Evolutionary conservation across 2,113 vertebrate genomes (phyloP), one percentile per base, ranked within the genome.

Genomic region (Solea senegalensis): DNA sequence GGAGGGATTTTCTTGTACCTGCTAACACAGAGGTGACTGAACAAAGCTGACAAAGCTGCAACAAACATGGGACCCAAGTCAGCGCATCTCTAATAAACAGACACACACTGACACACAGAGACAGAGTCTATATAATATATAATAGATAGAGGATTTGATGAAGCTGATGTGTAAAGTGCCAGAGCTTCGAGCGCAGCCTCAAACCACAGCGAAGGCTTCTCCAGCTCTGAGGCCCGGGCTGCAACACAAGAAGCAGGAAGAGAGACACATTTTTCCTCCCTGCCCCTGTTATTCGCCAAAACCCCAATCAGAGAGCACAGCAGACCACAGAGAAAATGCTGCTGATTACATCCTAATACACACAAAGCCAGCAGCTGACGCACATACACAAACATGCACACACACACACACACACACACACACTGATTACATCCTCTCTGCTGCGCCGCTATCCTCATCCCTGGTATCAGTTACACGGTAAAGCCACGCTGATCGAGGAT

Each of bases 341-440:
- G 80, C 83, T 91, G 88, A 91, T 92, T 91, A 81, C 88, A 80
- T 89, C 86, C 83, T 90, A 89, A 91, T 88, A 85, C 86, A 85
- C 87, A 88, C 81, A 84, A 72, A 88, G 82, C 78, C 72, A n/a
- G 80, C 67, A 77, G 76, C 79, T 82, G 72, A 83, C 72, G 26
- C 79, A 65, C 74, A 68, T 62, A 67, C 61, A 78, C 80, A 82
- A 55, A 78, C 58, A 65, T 7, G 16, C 67, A 57, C 55, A n/a
- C 55, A 41, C 67, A 49, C 70, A 59, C 67, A 50, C 85, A 46
- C 67, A 57, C 55, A n/a, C 55, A 41, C 67, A 49, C 70, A 59
- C 67, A 50, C 85, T 90, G 89, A 92, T 92, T 92, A 83, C 86
- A 80, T 89, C 84, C 87, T 86, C 80, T n/a, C 68, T 55, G 66